Conservation (phyloP, 1,140 invertebrate genomes). For the Drosophila rufa region DNA sequence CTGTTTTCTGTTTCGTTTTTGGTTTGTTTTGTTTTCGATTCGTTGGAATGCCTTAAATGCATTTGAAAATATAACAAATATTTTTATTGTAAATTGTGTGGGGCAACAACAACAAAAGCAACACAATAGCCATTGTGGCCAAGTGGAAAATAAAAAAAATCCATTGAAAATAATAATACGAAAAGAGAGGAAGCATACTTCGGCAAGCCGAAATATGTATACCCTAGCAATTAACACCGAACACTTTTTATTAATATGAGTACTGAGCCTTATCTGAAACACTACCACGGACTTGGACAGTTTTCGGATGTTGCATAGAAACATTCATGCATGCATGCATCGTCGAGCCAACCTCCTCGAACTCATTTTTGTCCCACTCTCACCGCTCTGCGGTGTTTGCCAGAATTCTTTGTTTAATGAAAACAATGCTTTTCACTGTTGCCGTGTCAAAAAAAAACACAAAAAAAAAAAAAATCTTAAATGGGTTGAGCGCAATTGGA, state of each 20-base stretch:
- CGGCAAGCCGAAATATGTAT: background rate
- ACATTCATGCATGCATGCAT: slow-evolving; percentile 16
- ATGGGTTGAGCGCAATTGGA: slow-evolving; percentile 47
- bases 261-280: background rate
- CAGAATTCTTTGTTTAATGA: slow-evolving; percentile 60
- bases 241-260: background rate
- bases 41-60: slow-evolving; percentile 45
- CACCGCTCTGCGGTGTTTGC: slow-evolving; percentile 43
- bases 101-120: slow-evolving; percentile 23
- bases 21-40: slow-evolving; percentile 34
- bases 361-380: slow-evolving; percentile 1
- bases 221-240: background rate
- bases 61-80: slow-evolving; percentile 58
- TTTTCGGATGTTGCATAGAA: slow-evolving; percentile 17
- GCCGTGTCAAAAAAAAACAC: slow-evolving; percentile 32
- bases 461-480: slow-evolving; percentile 38
- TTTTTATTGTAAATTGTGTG: slow-evolving; percentile 56
- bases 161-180: slow-evolving; percentile 37
- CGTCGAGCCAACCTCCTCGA: slow-evolving; percentile 10
- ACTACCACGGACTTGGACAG: background rate
- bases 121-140: slow-evolving; percentile 40
- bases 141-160: slow-evolving; percentile 56
- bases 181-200: slow-evolving; percentile 18
- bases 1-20: slow-evolving; percentile 12
- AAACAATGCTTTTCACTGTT: slow-evolving; percentile 67